Conservation (phyloP, 2,888 invertebrate genomes). For the Cheiracanthium punctorium region DNA sequence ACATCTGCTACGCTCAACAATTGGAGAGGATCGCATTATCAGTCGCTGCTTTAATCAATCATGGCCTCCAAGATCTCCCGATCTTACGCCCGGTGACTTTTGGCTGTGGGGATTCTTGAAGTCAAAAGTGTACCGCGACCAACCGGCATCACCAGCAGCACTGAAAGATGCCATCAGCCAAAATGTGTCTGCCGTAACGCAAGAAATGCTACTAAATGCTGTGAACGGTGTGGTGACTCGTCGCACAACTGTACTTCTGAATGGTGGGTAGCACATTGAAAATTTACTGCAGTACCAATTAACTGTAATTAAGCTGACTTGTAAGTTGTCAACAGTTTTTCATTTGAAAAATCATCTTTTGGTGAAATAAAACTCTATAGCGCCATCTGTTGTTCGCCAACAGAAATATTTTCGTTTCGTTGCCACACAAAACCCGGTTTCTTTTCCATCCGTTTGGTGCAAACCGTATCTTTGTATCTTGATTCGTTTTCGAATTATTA, state of each 20-base stretch:
- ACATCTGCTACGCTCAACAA: too few species aligned
- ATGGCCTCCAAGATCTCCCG: slow-evolving; percentile 12
- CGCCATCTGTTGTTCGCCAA: not conserved
- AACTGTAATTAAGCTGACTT: slow-evolving; percentile 1
- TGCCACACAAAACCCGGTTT: too few species aligned
- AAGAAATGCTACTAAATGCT: slow-evolving; percentile 4
- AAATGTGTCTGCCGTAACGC: slow-evolving; percentile 11
- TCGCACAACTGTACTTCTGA: slow-evolving; percentile 10
- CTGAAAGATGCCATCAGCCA: slow-evolving; percentile 20
- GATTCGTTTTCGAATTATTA: too few species aligned
- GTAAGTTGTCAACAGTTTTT: slow-evolving; percentile 13
- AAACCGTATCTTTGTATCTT: not conserved
- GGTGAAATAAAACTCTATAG: not conserved
- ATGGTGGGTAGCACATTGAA: slow-evolving; percentile 27
- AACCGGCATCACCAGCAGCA: slow-evolving; percentile 19
- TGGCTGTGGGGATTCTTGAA: slow-evolving; percentile 11
- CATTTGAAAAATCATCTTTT: not conserved
- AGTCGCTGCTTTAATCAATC: not conserved
- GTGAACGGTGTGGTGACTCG: slow-evolving; percentile 19
- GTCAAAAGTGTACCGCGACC: slow-evolving; percentile 22
- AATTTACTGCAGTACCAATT: not conserved
- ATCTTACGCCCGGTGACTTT: not conserved
- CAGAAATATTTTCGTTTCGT: not conserved
- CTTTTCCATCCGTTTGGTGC: too few species aligned
- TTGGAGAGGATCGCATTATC: not conserved